Evolutionary conservation across 2,797 vertebrate species (phyloP), one percentile per base, ranked within the genome.

Genomic region (Intellagama lesueurii): DNA sequence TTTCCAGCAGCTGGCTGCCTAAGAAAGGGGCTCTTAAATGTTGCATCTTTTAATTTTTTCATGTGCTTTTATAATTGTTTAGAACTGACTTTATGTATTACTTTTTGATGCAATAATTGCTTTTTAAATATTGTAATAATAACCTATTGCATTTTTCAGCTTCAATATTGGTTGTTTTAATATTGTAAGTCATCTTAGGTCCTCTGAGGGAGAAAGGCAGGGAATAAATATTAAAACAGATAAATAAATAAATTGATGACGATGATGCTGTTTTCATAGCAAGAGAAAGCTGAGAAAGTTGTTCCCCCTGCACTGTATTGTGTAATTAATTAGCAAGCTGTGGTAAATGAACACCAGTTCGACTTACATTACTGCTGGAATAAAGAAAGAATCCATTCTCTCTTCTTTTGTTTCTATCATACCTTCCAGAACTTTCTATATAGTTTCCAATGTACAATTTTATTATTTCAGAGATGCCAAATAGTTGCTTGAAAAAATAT

Each of bases 321-420:
- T 56, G 81, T 75, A 94, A 93, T 92, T 92, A 52, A 89, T 32
- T 88, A 7, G 56, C 73, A 93, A 92, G 89, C 82, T 87, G 9
- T 85, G 47, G 56, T 81, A 93, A 91, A 87, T 0, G 0, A 88
- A 89, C 92, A 92, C 84, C 75, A 88, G 64, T 87, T 88, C 22
- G 44, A 87, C 30, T 73, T 89, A 78, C 83, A 88, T 89, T 86
- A 82, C 79, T 89, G 26, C 79, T 89, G 16, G 49, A 87, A 90
- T 77, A 35, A 82, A 94, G 91, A 91, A 89, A 78, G 86, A 77
- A 85, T 84, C 81, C 81, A 68, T 3, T 92, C 49, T 82, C 64
- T 77, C 77, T 91, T 86, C 16, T 86, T 84, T 85, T 24, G n/a
- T 83, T 7, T 87, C 90, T 88, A 22, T 0, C 66, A 52, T 64